Percentiles rank a stretch among this genome's conserved stretches.
Conservation (phyloP, 2,113 vertebrate species). For the Bostrychus sinensis region DNA sequence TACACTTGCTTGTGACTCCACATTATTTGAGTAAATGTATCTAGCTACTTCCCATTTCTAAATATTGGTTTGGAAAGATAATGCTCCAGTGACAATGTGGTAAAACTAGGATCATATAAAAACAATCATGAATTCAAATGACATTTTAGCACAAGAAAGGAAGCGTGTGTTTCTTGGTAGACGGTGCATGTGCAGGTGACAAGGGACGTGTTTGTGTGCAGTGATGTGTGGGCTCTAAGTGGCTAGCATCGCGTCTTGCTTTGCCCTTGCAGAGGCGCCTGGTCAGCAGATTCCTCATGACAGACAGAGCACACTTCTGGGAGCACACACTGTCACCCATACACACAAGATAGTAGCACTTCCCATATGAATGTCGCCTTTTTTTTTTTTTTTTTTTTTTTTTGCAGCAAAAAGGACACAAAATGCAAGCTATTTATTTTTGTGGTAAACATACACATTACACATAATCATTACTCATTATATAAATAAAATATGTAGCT, state of each 20-base stretch:
- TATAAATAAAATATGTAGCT: conserved; percentile 9
- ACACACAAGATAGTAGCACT: conserved; percentile 9
- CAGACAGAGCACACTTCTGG: conserved; percentile 51
- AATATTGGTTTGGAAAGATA: not conserved
- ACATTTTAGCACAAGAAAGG: conserved; percentile 4
- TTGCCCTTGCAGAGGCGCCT: conserved; percentile 60
- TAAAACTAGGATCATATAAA: not conserved
- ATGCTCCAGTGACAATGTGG: not conserved
- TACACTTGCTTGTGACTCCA: too few relatives aligned
- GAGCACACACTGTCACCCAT: conserved; percentile 24
- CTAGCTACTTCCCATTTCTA: too few relatives aligned
- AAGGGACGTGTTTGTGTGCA: conserved; percentile 20
- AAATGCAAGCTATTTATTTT: conserved; percentile 6
- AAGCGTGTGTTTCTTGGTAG: conserved; percentile 12
- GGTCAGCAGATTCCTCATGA: conserved; percentile 66
- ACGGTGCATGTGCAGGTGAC: conserved; percentile 28
- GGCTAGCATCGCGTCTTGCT: conserved; percentile 14
- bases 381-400: too few relatives aligned
- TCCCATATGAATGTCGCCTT: not conserved
- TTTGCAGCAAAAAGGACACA: not conserved
- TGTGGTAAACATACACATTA: not conserved
- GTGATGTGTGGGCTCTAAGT: conserved; percentile 4
- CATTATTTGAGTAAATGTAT: too few relatives aligned
- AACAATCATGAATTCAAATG: conserved; percentile 1
- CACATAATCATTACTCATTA: conserved; percentile 3